These are phyloP conservation scores for Sturnus vulgaris DNA, from an alignment of 2,113 vertebrate species.

Conservation along the genomic window DNA sequence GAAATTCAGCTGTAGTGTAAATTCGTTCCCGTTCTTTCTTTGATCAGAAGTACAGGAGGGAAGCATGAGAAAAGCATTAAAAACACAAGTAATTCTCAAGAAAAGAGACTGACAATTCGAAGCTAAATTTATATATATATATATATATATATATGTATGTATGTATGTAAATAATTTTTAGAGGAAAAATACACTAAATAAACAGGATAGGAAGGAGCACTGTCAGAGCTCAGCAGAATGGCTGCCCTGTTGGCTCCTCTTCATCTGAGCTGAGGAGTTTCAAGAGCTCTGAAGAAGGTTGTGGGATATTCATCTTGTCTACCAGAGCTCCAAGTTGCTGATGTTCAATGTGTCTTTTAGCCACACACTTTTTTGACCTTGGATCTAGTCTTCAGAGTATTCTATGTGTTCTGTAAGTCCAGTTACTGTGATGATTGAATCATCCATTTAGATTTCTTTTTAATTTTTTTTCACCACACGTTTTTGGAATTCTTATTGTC, in stretches of 20 bases:
- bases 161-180: not conserved
- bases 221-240: not conserved
- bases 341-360: not conserved
- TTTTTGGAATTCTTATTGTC: not conserved
- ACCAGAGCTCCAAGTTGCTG: not conserved
- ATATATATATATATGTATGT: no score
- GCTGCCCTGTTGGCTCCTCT: not conserved
- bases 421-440: not conserved
- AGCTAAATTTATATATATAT: not conserved
- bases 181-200: not conserved
- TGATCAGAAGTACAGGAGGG: slow-evolving; percentile 65
- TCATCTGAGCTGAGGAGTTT: not conserved
- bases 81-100: slow-evolving; percentile 51
- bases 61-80: slow-evolving; percentile 59
- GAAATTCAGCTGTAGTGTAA: slow-evolving; percentile 65
- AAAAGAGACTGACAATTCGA: slow-evolving; percentile 19
- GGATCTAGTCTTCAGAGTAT: not conserved
- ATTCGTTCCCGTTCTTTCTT: slow-evolving; percentile 49
- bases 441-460: not conserved
- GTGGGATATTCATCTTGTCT: not conserved
- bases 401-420: not conserved
- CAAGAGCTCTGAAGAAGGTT: not conserved
- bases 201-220: not conserved
- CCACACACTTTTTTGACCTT: not conserved
- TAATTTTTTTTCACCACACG: not conserved